phyloP scores from a whole-genome alignment of 2,797 vertebrate genomes.

The Triplophysa yarkandensis region DNA sequence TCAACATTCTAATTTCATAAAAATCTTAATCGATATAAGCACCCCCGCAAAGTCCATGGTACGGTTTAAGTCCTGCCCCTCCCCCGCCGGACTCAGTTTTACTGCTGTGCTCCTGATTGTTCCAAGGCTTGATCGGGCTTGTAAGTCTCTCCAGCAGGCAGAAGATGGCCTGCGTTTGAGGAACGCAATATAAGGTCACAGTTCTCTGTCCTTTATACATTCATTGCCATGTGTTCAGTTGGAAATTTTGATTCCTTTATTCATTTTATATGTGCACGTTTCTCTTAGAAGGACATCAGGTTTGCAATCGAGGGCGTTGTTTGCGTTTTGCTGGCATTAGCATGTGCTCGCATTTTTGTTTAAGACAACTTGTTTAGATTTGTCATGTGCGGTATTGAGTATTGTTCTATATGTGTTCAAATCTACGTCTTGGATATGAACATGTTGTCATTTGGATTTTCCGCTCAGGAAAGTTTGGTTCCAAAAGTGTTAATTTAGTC shows the following conservation, averaged over 20 bases:
- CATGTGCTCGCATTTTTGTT: neutral
- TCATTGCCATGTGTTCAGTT: no score
- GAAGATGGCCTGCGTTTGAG: conserved; percentile 19
- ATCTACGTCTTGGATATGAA: neutral
- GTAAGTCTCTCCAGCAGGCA: neutral
- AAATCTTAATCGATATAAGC: neutral
- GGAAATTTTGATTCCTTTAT: no score
- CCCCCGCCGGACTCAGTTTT: neutral
- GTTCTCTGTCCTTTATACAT: neutral
- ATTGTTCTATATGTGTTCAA: neutral
- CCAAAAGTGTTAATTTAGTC: no score
- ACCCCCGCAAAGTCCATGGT: conserved; percentile 3
- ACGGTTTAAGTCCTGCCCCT: neutral
- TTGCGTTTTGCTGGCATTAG: neutral
- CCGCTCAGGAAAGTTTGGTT: neutral
- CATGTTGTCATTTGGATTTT: neutral
- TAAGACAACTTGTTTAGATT: neutral
- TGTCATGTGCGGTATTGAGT: neutral
- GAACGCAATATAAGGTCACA: conserved; percentile 10
- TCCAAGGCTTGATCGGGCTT: conserved; percentile 1
- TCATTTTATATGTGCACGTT: no score
- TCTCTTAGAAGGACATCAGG: no score
- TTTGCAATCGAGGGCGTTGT: no score
- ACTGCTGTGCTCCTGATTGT: conserved; percentile 1
- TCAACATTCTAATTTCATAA: neutral